Base-by-base conservation (phyloP, 2,888 invertebrate species). In the Diabrotica balteata region DNA sequence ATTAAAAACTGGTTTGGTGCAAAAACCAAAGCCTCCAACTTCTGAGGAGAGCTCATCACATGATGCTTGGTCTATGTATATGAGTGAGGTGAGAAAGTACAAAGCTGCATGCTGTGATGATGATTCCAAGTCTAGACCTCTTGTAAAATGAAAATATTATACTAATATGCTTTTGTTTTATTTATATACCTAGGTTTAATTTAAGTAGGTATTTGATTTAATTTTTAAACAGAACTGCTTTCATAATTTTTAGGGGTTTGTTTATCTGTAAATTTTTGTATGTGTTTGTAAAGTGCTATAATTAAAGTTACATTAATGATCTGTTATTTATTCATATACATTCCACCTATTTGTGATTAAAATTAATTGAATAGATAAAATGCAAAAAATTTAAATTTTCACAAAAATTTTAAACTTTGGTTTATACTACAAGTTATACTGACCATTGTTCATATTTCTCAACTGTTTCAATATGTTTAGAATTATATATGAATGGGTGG, bases 41-140 rank as follows among this genome's bases (percentile, higher is more conserved):
- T 90, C 90, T 76, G 89, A 88, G 75, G 87, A 85, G 0, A 90
- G 90, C 74, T 86, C 88, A 22, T 90, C 91, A 0, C 93, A 93
- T 80, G 96, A 96, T 84, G 95, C 96, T 10, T 96, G 96, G 96
- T 93, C 95, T 0, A 88, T 95, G 43, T 97, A 97, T 81, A 91
- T 96, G 90, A 93, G 93, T 70, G 97, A 96, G 88, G 96, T 97
- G 17, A 93, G 94, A 80, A 93, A 93, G 80, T 97, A 96, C 82
- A 92, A 95, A 80, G 95, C 95, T 83, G 93, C 94, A 63, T 94
- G 94, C 71, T 96, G 96, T 83, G 95, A 96, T 83, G 95, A 95
- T 77, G 96, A 96, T 81, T 89, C 92, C 73, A 96, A 95, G 84
- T 95, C 94, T 55, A 88, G 96, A 77, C 95, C 96, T 8, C 88